Conservation (phyloP, 2,888 invertebrate species). For the Rotaria magnacalcarata region DNA sequence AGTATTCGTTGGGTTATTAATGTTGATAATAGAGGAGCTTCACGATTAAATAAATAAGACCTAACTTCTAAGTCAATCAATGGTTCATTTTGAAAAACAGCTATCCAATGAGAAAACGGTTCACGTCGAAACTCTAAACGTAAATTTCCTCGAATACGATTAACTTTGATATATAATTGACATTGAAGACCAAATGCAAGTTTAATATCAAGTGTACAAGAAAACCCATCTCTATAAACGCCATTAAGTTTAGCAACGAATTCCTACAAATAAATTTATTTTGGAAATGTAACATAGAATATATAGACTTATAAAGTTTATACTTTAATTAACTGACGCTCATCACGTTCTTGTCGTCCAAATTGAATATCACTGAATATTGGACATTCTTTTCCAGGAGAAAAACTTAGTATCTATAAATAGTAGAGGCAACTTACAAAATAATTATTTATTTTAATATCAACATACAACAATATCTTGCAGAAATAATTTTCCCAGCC, state of each 20-base stretch:
- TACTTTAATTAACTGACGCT: constrained; percentile 10
- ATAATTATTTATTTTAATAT: background rate
- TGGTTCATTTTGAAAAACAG: constrained; percentile 65
- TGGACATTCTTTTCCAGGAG: background rate
- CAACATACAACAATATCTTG: background rate
- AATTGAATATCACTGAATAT: background rate
- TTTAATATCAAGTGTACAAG: constrained; percentile 82
- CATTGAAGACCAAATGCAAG: constrained; percentile 85
- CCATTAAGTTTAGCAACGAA: constrained; percentile 74
- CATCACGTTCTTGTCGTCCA: background rate
- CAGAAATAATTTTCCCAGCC: constrained; percentile 64
- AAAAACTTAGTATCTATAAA: background rate
- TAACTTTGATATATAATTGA: constrained; percentile 79
- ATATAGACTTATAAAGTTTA: too few relatives aligned
- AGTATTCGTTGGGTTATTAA: constrained; percentile 67
- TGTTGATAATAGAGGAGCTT: constrained; percentile 83
- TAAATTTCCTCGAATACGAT: constrained; percentile 75
- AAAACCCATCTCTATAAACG: constrained; percentile 85
- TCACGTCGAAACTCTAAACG: constrained; percentile 80
- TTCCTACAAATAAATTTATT: constrained; percentile 6
- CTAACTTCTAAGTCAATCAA: constrained; percentile 79
- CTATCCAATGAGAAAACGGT: constrained; percentile 83
- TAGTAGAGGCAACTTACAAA: background rate
- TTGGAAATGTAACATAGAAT: too few relatives aligned
- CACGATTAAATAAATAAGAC: constrained; percentile 85